Conservation (phyloP, 1,140 invertebrate genomes). For the Melipona quadrifasciata region DNA sequence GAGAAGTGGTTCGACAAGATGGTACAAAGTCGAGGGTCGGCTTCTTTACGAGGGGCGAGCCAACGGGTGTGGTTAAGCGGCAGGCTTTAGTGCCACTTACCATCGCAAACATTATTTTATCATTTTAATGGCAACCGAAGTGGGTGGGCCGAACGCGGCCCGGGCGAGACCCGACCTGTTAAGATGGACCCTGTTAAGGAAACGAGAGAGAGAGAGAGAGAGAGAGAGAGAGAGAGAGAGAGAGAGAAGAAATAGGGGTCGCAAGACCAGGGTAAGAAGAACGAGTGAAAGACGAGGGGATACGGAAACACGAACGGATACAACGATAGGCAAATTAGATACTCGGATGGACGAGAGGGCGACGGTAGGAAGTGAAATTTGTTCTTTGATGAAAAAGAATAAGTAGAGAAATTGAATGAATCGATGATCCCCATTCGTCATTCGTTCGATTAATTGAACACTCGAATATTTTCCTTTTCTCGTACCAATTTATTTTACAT, state of each 20-base stretch:
- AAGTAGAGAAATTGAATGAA: not conserved
- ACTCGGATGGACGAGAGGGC: not conserved
- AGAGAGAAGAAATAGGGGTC: not conserved
- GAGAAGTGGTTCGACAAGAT: constrained; percentile 68
- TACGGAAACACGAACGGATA: not conserved
- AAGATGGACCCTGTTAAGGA: not conserved
- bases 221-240: not conserved
- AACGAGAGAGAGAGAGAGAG: not conserved
- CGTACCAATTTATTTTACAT: too few relatives aligned
- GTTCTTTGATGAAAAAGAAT: not conserved
- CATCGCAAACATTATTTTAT: constrained; percentile 81
- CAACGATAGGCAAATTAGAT: constrained; percentile 35
- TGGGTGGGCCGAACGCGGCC: not conserved
- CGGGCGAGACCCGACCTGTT: too few relatives aligned
- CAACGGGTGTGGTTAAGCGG: constrained; percentile 68
- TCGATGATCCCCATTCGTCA: not conserved
- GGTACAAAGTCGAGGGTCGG: constrained; percentile 68
- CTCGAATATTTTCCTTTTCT: too few relatives aligned
- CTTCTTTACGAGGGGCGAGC: constrained; percentile 65
- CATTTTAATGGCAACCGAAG: constrained; percentile 77
- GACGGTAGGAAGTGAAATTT: not conserved
- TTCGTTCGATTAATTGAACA: too few relatives aligned
- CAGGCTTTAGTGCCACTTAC: constrained; percentile 77
- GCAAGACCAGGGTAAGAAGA: not conserved
- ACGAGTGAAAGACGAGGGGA: too few relatives aligned